Evolutionary conservation across 2,888 invertebrate genomes (phyloP), one percentile per base, ranked within the genome.

Genomic region (Epiblema foenella): DNA sequence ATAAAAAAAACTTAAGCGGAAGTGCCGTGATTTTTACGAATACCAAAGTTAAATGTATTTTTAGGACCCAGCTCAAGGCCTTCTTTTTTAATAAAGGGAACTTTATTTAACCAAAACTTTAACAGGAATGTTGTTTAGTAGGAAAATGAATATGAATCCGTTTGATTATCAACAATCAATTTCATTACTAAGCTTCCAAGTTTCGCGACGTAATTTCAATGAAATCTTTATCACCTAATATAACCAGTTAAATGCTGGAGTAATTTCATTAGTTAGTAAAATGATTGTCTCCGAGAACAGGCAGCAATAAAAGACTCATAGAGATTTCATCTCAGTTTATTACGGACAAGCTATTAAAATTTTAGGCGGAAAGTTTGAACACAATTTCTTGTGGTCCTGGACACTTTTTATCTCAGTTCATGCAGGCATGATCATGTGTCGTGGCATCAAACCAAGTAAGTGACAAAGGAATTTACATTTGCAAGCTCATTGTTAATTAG

Each of bases 391-490:
- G 24, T 24, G 24, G 24, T 3, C 24, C 24, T n/a, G n/a, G n/a
- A n/a, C n/a, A n/a, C n/a, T 1, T 24, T 24, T 24, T 24, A 24
- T 3, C 24, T 3, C 24, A 24, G 24, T 4, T 24, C 24, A 24
- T 24, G 24, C 24, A 24, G 56, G 33, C 60, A 49, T 60, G 5
- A 65, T 54, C 18, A 60, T 46, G 37, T 58, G 42, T 59, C 66
- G 66, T 71, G 60, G 60, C 49, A 37, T 39, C 42, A 33, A 42
- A 54, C 60, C 66, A 67, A 60, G 66, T 67, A 67, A 71, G 67
- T 67, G 71, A 67, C 56, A 37, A 24, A 60, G 56, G 71, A 67
- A 67, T 71, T 60, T 67, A 71, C 71, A 67, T 62, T 60, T 62
- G 71, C 67, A 71, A 67, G 39, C 56, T 71, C 60, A 67, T 54